A percentile compares a stretch with the other conserved stretches of the same genome.
phyloP scores from a whole-genome alignment of 2,797 vertebrate species.

The Neosalanx taihuensis region DNA sequence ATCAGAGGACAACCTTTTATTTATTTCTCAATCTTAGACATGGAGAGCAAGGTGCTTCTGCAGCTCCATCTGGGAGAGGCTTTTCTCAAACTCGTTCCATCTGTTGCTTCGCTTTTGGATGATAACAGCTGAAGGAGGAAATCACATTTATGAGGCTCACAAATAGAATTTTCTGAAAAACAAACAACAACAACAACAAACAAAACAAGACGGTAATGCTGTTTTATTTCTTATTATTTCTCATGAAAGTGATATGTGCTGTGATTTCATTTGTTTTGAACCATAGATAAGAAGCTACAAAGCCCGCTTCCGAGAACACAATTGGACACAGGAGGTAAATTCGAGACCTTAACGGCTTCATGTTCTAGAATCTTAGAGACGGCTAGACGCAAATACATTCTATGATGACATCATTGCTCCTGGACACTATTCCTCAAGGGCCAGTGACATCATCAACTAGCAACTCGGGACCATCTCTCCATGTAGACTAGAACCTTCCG shows the following conservation, averaged over 20 bases:
- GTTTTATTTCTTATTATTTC: conserved; percentile 47
- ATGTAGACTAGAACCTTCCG: conserved; percentile 36
- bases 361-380: conserved; percentile 31
- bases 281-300: conserved; percentile 47
- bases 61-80: conserved; percentile 35
- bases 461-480: conserved; percentile 30
- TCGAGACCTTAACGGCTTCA: conserved; percentile 21
- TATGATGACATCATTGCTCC: conserved; percentile 37
- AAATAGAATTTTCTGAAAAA: conserved; percentile 27
- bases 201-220: conserved; percentile 24
- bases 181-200: background rate
- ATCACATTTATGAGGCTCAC: background rate
- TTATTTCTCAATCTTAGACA: conserved; percentile 71
- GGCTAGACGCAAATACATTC: conserved; percentile 23
- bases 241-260: conserved; percentile 58
- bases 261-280: conserved; percentile 55
- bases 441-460: conserved; percentile 37
- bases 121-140: conserved; percentile 26
- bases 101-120: conserved; percentile 46
- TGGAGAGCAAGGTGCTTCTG: conserved; percentile 44
- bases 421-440: conserved; percentile 42
- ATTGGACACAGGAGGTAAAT: conserved; percentile 6
- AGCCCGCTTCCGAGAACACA: conserved; percentile 25
- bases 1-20: conserved; percentile 69
- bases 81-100: conserved; percentile 33